Evolutionary conservation across 92 coral and sea anemone genomes (phyloP).

Genomic region (Parazoanthus swiftii): DNA sequence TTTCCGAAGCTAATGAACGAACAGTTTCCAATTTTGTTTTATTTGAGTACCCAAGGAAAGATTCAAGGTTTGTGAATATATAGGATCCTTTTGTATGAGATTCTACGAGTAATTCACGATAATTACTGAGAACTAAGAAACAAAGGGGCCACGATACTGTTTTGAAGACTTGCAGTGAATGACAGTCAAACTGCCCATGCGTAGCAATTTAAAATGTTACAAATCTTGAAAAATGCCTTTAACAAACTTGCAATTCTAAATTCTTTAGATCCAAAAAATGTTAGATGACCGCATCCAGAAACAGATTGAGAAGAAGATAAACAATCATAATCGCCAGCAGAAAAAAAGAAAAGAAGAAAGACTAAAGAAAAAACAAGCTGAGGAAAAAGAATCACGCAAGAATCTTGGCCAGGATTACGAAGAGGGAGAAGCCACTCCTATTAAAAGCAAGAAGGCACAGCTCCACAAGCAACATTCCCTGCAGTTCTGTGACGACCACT

Average conservation of each 20-base stretch:
- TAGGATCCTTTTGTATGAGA: too few species aligned
- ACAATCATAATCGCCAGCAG: conserved; percentile 16
- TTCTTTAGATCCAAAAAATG: conserved; percentile 19
- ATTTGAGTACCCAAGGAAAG: too few species aligned
- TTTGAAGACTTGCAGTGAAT: too few species aligned
- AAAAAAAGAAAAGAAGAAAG: conserved; percentile 22
- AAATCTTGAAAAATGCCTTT: too few species aligned
- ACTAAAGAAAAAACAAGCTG: not conserved
- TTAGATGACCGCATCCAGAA: conserved; percentile 20
- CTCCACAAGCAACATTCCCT: not conserved
- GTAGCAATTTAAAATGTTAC: too few species aligned
- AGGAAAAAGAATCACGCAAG: not conserved
- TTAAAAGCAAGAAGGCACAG: conserved; percentile 39
- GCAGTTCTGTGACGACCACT: conserved; percentile 12
- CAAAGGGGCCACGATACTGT: too few species aligned
- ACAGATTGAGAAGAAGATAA: conserved; percentile 19
- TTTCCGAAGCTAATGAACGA: too few species aligned
- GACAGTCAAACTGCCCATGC: too few species aligned
- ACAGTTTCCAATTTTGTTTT: too few species aligned
- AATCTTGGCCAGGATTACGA: not conserved
- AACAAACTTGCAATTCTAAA: not conserved
- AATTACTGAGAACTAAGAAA: too few species aligned
- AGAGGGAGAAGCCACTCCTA: conserved; percentile 32
- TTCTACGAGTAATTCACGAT: too few species aligned
- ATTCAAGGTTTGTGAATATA: too few species aligned